Evolutionary conservation across 2,113 vertebrate genomes (phyloP).

Genomic region (Nycticorax nycticorax): DNA sequence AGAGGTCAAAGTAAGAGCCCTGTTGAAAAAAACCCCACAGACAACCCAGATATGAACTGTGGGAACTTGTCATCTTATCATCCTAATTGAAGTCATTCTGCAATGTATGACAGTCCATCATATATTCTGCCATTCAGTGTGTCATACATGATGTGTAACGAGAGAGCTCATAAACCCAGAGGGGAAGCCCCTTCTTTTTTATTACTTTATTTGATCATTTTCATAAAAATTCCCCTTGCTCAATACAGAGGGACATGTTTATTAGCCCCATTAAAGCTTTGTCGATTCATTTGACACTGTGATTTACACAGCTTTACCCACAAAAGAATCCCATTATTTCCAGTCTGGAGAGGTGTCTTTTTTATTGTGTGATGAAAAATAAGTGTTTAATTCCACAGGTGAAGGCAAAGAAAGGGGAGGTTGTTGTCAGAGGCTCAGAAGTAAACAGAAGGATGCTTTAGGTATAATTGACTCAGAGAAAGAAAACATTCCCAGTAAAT

Average conservation of each 20-base stretch:
- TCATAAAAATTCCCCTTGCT: constrained; percentile 56
- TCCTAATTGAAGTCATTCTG: constrained; percentile 73
- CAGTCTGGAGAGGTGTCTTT: not conserved
- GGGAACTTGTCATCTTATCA: constrained; percentile 70
- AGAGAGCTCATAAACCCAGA: constrained; percentile 69
- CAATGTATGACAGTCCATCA: constrained; percentile 69
- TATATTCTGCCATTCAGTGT: constrained; percentile 66
- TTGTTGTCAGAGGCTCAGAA: constrained; percentile 1
- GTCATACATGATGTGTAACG: constrained; percentile 69
- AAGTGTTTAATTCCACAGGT: constrained; percentile 37
- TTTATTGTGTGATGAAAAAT: constrained; percentile 3
- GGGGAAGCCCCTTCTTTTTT: constrained; percentile 67
- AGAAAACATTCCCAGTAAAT: constrained; percentile 33
- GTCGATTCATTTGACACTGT: constrained; percentile 62
- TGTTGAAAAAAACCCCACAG: not conserved
- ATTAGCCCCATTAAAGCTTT: constrained; percentile 66
- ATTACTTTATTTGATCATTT: constrained; percentile 65
- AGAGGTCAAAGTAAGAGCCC: constrained; percentile 52
- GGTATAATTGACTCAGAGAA: constrained; percentile 42
- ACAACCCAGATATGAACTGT: constrained; percentile 49
- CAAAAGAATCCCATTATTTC: constrained; percentile 54
- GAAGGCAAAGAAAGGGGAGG: not conserved
- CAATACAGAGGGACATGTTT: constrained; percentile 38
- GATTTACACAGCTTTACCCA: constrained; percentile 62
- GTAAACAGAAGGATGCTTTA: constrained; percentile 45